phyloP scores from a whole-genome alignment of 2,797 vertebrate species.

The Crypturellus tataupa region DNA sequence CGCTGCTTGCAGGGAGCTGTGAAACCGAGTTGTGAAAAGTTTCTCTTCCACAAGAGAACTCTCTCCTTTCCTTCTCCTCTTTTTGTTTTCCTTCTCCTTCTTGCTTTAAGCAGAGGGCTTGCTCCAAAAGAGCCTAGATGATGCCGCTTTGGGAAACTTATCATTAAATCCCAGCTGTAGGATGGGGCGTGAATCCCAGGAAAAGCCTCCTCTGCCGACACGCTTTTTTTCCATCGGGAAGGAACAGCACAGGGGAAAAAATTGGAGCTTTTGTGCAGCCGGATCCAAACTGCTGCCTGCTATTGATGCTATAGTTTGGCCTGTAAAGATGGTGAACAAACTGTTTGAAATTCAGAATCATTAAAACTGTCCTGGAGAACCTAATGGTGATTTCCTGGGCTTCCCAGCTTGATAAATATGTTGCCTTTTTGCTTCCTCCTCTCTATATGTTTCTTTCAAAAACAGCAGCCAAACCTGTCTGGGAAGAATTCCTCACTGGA shows the following conservation, averaged over 20 bases:
- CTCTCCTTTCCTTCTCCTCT: neutral
- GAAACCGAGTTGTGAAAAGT: neutral
- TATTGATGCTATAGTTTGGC: neutral
- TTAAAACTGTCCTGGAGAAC: slow-evolving; percentile 58
- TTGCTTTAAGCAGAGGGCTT: too few species aligned
- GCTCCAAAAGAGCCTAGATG: accelerated
- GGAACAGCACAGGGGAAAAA: neutral
- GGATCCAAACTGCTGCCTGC: neutral
- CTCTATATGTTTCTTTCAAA: slow-evolving; percentile 30
- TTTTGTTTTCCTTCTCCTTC: neutral
- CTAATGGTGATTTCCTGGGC: slow-evolving; percentile 61
- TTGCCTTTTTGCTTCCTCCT: slow-evolving; percentile 29
- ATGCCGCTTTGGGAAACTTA: accelerated
- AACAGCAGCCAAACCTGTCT: slow-evolving; percentile 32
- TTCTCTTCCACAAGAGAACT: neutral
- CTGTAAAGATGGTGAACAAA: slow-evolving; percentile 54
- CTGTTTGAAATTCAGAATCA: slow-evolving; percentile 53
- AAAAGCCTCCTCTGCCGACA: neutral
- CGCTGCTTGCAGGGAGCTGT: too few species aligned
- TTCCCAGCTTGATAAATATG: slow-evolving; percentile 45
- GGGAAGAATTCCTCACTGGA: slow-evolving; percentile 27
- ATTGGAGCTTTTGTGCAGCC: neutral
- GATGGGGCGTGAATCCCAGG: neutral
- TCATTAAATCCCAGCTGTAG: neutral
- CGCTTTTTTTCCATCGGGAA: neutral